Evolutionary conservation across 2,113 vertebrate genomes (phyloP).

Genomic region (Trematocara variabile): DNA sequence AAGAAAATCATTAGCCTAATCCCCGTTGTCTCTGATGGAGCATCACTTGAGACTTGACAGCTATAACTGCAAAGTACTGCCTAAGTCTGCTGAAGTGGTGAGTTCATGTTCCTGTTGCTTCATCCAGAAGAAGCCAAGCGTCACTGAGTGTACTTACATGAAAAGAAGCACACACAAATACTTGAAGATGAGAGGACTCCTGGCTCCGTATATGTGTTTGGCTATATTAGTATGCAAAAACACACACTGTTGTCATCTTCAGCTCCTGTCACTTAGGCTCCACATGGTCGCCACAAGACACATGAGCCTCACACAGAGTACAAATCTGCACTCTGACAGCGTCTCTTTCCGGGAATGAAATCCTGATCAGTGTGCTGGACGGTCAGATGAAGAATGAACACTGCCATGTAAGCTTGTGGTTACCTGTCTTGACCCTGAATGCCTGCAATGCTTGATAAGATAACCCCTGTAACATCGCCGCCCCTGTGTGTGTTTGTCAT

Average conservation of each 20-base stretch:
- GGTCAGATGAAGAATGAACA: background rate
- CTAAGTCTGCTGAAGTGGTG: background rate
- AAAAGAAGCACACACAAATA: background rate
- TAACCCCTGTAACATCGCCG: constrained; percentile 10
- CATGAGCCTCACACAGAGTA: constrained; percentile 22
- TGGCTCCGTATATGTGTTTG: background rate
- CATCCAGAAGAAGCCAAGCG: background rate
- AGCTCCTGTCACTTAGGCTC: background rate
- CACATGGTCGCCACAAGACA: background rate
- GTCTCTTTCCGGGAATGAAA: background rate
- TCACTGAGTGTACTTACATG: background rate
- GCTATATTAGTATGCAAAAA: background rate
- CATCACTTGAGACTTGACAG: constrained; percentile 40
- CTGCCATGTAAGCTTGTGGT: background rate
- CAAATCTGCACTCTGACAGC: background rate
- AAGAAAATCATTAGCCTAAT: constrained; percentile 65
- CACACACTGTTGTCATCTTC: background rate
- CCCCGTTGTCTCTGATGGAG: constrained; percentile 18
- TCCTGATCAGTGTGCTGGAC: background rate
- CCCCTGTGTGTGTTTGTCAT: background rate
- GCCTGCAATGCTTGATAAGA: constrained; percentile 42
- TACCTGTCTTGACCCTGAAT: constrained; percentile 2
- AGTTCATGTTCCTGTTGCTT: background rate
- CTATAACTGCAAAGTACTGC: background rate
- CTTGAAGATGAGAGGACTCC: background rate